These are phyloP conservation scores for Dasypolia templi DNA, from an alignment of 2,888 invertebrate species.

Conservation along the genomic window DNA sequence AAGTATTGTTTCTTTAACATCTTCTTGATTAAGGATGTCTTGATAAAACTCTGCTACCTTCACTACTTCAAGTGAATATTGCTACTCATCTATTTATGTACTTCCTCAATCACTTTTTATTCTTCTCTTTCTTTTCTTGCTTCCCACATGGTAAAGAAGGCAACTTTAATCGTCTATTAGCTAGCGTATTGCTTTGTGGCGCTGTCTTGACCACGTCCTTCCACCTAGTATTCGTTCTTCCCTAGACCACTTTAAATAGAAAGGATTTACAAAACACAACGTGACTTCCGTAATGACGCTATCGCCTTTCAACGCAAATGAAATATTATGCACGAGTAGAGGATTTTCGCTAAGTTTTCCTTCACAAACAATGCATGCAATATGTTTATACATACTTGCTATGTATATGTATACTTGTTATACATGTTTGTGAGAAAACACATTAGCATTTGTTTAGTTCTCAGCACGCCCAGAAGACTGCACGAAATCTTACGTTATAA, in stretches of 20 bases:
- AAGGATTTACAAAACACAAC: background rate
- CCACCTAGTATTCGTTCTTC: no score
- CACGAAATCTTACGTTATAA: background rate
- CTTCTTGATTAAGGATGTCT: no score
- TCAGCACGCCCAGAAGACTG: background rate
- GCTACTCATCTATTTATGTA: background rate
- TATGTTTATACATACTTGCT: conserved; percentile 17
- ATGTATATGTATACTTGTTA: conserved; percentile 1
- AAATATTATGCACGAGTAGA: conserved; percentile 12
- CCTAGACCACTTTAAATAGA: background rate
- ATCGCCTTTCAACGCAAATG: conserved; percentile 6
- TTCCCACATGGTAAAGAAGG: background rate
- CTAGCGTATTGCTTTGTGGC: no score
- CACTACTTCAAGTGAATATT: background rate
- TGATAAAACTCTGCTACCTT: background rate
- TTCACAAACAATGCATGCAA: conserved; percentile 17
- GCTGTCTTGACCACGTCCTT: background rate
- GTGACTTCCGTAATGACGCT: background rate
- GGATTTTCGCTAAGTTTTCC: conserved; percentile 44
- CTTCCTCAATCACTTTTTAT: background rate
- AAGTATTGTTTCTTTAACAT: background rate
- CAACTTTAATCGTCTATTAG: no score
- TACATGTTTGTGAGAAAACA: conserved; percentile 1
- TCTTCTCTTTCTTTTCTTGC: background rate
- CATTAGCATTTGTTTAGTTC: conserved; percentile 42